phyloP scores from a whole-genome alignment of 2,113 vertebrate species.

The Ctenodactylus gundi region DNA sequence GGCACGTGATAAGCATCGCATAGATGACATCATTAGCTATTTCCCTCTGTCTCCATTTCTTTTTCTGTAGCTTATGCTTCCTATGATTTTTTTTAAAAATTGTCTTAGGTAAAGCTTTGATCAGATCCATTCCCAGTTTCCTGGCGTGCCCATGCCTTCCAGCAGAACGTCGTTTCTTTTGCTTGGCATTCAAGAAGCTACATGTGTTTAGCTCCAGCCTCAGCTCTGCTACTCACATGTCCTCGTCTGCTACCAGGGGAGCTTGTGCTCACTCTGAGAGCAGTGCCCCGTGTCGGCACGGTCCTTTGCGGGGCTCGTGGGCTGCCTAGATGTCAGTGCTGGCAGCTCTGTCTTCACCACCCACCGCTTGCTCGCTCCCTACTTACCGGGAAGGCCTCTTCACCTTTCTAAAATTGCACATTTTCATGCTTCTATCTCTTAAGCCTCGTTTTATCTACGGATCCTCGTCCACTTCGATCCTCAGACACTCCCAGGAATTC shows the following conservation, averaged over 20 bases:
- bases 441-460: neutral
- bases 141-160: neutral
- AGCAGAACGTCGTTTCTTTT: neutral
- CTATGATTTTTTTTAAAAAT: neutral
- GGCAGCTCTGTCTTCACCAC: neutral
- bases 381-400: neutral
- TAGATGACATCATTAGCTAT: accelerated
- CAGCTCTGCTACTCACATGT: neutral
- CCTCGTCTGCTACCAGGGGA: neutral
- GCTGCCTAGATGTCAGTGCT: too few species aligned
- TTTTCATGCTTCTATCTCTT: neutral
- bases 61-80: neutral
- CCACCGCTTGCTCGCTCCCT: neutral
- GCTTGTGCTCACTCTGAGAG: neutral
- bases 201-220: neutral
- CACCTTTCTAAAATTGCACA: neutral
- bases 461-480: neutral
- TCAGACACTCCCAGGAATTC: neutral
- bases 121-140: neutral
- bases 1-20: neutral
- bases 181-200: neutral
- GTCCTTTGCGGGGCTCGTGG: neutral
- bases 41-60: neutral
- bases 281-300: accelerated
- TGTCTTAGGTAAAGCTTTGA: neutral